Conservation (phyloP, 2,888 invertebrate genomes). For the Lithophane leautieri region DNA sequence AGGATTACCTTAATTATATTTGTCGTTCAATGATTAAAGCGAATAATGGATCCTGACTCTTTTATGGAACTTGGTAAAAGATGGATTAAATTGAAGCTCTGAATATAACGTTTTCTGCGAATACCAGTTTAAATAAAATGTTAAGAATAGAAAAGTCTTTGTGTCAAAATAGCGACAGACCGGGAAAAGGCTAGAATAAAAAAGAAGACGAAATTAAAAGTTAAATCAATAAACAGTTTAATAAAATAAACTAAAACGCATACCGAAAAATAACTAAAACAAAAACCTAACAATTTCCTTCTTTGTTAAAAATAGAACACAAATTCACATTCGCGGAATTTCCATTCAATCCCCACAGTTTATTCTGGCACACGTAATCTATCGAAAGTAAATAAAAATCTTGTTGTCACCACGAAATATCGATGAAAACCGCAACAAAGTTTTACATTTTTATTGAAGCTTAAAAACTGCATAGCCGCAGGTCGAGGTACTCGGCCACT, state of each 20-base stretch:
- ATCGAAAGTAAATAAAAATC: conserved; percentile 52
- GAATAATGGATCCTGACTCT: conserved; percentile 15
- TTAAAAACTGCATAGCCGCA: conserved; percentile 54
- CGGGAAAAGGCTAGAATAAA: not conserved
- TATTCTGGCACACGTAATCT: conserved; percentile 48
- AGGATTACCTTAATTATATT: conserved; percentile 51
- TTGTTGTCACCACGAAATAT: conserved; percentile 35
- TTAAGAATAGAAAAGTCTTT: not conserved
- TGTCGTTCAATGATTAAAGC: conserved; percentile 43
- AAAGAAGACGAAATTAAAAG: not conserved
- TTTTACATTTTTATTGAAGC: conserved; percentile 58
- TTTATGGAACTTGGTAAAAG: conserved; percentile 12
- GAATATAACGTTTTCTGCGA: not conserved
- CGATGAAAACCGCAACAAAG: conserved; percentile 32
- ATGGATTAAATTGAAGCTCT: conserved; percentile 1
- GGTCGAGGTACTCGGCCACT: conserved; percentile 50
- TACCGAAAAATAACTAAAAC: not conserved
- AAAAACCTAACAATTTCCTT: conserved; percentile 8
- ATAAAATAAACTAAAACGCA: not conserved
- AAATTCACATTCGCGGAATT: conserved; percentile 19
- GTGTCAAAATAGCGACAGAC: not conserved
- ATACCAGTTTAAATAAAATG: not conserved
- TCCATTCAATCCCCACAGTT: conserved; percentile 38
- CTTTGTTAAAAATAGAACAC: conserved; percentile 11
- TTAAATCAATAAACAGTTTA: not conserved